Evolutionary conservation across 2,797 vertebrate genomes (phyloP), one percentile per base, ranked within the genome.

Genomic region (Artibeus lituratus): DNA sequence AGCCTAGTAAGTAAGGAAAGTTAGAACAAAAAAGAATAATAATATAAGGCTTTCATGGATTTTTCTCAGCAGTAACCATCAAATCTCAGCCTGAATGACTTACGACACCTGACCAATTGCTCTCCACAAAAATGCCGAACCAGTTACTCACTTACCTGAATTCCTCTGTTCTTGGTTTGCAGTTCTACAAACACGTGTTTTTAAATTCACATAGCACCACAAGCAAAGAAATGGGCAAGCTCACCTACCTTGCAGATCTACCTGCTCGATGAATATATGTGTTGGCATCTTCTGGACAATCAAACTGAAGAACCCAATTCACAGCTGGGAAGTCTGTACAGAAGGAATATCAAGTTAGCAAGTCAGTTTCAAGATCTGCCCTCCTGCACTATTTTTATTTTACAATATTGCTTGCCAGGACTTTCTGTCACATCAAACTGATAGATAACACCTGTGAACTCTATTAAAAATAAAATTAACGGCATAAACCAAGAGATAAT

Each of bases 231-330:
- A 69, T 21, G 42, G 26, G 32, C 9, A 39, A 14, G 9, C 32
- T 90, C 3, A 97, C 97, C 96, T 94, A 99, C 99, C 99, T 98
- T 94, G 99, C 99, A 8, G 99, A 99, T 93, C 99, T 99, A 44
- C 99, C 99, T 22, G 99, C 99, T 98, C 99, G 98, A 98, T 99
- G 99, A 98, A 99, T 99, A 74, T 99, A 99, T 0, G 99, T 99
- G 98, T 99, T 99, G 51, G 99, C 99, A 90, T 99, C 99, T 97
- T 99, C 99, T 0, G 99, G 99, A 98, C 99, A 99, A 98, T 99
- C 99, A 83, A 99, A 99, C 98, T 99, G 99, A 98, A 99, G 98
- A 90, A 99, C 99, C 99, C 99, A 99, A 98, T 99, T 99, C 85
- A 99, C 99, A 0, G 99, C 98, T 5, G 99, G 99, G 96, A 99